phyloP scores from a whole-genome alignment of 2,113 vertebrate genomes.

The Dunckerocampus dactyliophorus region DNA sequence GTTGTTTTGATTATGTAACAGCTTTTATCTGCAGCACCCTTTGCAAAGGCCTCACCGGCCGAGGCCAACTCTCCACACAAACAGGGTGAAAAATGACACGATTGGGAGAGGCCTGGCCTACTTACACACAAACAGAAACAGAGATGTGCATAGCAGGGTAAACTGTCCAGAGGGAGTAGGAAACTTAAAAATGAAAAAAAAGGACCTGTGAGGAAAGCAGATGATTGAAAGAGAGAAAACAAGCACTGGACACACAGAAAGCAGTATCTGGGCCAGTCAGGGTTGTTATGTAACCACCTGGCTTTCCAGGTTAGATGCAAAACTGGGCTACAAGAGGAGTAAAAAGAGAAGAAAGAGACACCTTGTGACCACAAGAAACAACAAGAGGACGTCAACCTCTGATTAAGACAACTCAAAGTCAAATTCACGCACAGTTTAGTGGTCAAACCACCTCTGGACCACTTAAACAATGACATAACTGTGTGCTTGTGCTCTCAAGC shows the following conservation, averaged over 20 bases:
- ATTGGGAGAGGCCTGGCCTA: slow-evolving; percentile 55
- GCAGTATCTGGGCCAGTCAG: slow-evolving; percentile 60
- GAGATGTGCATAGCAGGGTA: slow-evolving; percentile 10
- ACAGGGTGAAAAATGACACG: slow-evolving; percentile 46
- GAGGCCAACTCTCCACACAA: slow-evolving; percentile 27
- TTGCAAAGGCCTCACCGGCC: slow-evolving; percentile 39
- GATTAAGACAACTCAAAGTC: neutral
- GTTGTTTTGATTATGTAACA: slow-evolving; percentile 65
- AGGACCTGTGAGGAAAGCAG: slow-evolving; percentile 12
- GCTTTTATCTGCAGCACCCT: slow-evolving; percentile 53
- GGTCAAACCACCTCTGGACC: neutral
- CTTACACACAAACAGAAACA: slow-evolving; percentile 48
- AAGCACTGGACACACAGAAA: slow-evolving; percentile 20
- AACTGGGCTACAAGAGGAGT: slow-evolving; percentile 48
- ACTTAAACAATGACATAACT: slow-evolving; percentile 49
- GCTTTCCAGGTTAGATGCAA: slow-evolving; percentile 59
- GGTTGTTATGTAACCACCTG: slow-evolving; percentile 64
- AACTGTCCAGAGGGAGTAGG: slow-evolving; percentile 13
- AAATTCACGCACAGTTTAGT: neutral
- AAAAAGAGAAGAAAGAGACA: slow-evolving; percentile 11
- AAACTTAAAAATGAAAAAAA: slow-evolving; percentile 1
- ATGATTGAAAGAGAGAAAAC: slow-evolving; percentile 22
- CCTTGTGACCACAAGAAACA: neutral
- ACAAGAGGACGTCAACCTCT: slow-evolving; percentile 3
- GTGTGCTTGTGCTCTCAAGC: slow-evolving; percentile 29